Conservation (phyloP, 2,797 vertebrate genomes). For the Rhadinocentrus ornatus region DNA sequence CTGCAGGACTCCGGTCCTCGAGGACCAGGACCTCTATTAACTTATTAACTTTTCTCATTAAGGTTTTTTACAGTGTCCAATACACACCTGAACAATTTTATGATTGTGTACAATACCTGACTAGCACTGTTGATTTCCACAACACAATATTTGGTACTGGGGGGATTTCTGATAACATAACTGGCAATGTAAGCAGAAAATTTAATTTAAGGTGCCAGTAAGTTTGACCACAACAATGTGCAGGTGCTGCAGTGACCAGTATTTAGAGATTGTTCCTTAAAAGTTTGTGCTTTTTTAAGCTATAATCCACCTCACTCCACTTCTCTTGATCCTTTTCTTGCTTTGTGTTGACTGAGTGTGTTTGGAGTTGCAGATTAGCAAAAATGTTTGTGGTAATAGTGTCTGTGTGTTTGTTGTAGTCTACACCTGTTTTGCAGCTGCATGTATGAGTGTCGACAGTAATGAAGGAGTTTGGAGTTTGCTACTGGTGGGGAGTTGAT, state of each 20-base stretch:
- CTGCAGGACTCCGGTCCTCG: no score
- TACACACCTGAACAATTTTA: not conserved
- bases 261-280: slow-evolving; percentile 5
- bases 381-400: slow-evolving; percentile 13
- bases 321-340: slow-evolving; percentile 10
- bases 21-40: no score
- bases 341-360: slow-evolving; percentile 2
- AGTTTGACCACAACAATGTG: not conserved
- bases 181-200: not conserved
- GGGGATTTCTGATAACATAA: not conserved
- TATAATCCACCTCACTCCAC: slow-evolving; percentile 20
- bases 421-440: slow-evolving; percentile 37
- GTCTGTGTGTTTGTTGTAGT: slow-evolving; percentile 4
- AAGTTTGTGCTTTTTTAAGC: slow-evolving; percentile 1
- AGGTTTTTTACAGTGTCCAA: not conserved
- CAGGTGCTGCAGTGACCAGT: not conserved
- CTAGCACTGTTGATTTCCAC: not conserved
- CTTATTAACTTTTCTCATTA: not conserved
- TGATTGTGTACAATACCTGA: not conserved
- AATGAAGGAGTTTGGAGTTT: slow-evolving; percentile 66
- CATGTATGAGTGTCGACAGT: slow-evolving; percentile 33
- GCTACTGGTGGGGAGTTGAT: slow-evolving; percentile 63
- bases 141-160: not conserved
- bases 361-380: slow-evolving; percentile 21
- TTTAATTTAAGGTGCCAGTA: not conserved